Percentiles rank a stretch among this genome's conserved stretches.
Evolutionary conservation across 2,797 vertebrate genomes (phyloP).

Genomic region (Schizopygopsis malacanthus): DNA sequence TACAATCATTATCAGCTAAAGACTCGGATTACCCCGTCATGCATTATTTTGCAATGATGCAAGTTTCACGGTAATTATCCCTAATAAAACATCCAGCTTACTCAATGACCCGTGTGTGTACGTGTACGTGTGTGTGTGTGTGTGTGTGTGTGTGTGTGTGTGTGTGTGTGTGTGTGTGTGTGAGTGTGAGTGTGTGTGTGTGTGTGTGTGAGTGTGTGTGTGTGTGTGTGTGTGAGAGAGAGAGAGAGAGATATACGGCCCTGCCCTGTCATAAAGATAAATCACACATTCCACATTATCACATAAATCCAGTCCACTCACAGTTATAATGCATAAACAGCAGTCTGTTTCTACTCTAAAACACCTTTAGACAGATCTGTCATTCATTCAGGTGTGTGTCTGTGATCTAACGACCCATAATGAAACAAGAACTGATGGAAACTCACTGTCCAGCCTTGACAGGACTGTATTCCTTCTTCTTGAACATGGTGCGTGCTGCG

Average conservation of each 20-base stretch:
- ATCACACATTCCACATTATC: conserved; percentile 25
- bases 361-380: not conserved
- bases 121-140: too few relatives aligned
- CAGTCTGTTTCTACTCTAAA: not conserved
- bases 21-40: not conserved
- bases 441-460: conserved; percentile 75
- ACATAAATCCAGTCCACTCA: not conserved
- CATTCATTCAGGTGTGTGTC: not conserved
- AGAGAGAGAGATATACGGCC: not conserved
- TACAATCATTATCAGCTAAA: not conserved
- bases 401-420: not conserved
- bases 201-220: too few relatives aligned
- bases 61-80: not conserved
- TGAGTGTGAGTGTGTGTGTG: too few relatives aligned
- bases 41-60: not conserved
- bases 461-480: conserved; percentile 65
- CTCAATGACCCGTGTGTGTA: not conserved
- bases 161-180: too few relatives aligned
- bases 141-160: too few relatives aligned
- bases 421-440: not conserved
- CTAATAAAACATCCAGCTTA: not conserved
- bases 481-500: conserved; percentile 68
- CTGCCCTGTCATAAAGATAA: conserved; percentile 55
- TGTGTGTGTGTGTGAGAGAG: too few relatives aligned
- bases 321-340: not conserved